Evolutionary conservation across 92 coral and sea anemone genomes (phyloP).

Genomic region (Porites evermanni): DNA sequence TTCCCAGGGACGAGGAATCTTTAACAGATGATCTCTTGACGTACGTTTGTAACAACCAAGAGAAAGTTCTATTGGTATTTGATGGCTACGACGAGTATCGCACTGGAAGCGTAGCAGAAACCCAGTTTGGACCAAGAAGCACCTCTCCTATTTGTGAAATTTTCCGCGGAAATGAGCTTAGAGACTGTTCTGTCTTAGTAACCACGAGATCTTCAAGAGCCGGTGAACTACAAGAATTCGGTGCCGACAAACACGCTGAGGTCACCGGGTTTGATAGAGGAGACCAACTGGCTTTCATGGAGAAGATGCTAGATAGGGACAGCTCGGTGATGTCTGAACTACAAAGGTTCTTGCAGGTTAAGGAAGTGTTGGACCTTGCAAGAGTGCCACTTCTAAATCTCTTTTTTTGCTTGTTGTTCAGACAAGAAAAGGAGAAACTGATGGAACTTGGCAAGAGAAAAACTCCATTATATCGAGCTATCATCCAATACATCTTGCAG

Average conservation of each 20-base stretch:
- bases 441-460: not conserved
- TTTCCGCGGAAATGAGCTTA: not conserved
- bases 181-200: conserved; percentile 19
- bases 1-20: conserved; percentile 1
- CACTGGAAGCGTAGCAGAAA: not conserved
- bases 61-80: not conserved
- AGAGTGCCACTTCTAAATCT: conserved; percentile 26
- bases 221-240: not conserved
- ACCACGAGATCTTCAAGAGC: conserved; percentile 29
- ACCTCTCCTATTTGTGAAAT: conserved; percentile 18
- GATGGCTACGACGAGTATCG: conserved; percentile 42
- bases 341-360: conserved; percentile 4
- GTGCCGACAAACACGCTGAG: conserved; percentile 8
- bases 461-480: conserved; percentile 17
- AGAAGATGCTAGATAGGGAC: not conserved
- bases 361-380: not conserved
- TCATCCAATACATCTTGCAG: conserved; percentile 14
- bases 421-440: not conserved
- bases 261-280: conserved; percentile 18
- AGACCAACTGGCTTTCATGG: not conserved
- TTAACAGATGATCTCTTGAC: not conserved
- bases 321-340: no score
- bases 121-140: not conserved
- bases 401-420: conserved; percentile 42
- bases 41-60: not conserved